These are phyloP conservation scores for Agrotis ipsilon DNA, from an alignment of 2,888 invertebrate species.

Conservation along the genomic window DNA sequence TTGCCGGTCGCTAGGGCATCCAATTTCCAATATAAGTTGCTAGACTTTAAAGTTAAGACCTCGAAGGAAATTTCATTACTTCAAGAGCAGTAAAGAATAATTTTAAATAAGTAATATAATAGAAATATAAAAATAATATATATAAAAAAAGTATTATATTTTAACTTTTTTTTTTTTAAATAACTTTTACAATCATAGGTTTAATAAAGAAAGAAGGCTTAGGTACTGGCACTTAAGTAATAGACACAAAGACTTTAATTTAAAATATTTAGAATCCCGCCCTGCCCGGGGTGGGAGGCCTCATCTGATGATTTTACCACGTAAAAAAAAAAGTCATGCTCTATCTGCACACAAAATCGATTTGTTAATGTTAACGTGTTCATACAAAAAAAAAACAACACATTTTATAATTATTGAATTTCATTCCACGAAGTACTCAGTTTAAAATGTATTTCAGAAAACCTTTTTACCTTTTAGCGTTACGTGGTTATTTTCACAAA, in stretches of 20 bases:
- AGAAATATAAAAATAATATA: no score
- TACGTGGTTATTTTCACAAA: slow-evolving; percentile 1
- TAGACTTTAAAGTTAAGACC: no score
- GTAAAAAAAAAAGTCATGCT: no score
- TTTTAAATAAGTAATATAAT: no score
- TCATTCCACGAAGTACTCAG: background rate
- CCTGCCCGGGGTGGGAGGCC: no score
- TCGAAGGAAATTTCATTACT: no score
- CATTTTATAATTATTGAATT: background rate
- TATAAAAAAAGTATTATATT: no score
- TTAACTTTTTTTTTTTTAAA: no score
- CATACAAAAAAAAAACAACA: background rate
- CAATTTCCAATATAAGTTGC: slow-evolving; percentile 20
- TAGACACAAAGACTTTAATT: no score
- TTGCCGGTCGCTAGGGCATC: slow-evolving; percentile 3
- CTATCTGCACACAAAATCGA: background rate
- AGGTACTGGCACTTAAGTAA: no score
- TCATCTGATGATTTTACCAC: no score
- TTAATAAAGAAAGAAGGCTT: background rate
- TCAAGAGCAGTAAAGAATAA: background rate
- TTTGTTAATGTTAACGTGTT: background rate
- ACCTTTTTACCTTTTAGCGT: background rate
- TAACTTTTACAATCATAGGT: no score
- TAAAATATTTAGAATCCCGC: background rate
- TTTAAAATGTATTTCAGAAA: background rate